Conservation (phyloP, 2,113 vertebrate species). For the Dicentrarchus labrax region DNA sequence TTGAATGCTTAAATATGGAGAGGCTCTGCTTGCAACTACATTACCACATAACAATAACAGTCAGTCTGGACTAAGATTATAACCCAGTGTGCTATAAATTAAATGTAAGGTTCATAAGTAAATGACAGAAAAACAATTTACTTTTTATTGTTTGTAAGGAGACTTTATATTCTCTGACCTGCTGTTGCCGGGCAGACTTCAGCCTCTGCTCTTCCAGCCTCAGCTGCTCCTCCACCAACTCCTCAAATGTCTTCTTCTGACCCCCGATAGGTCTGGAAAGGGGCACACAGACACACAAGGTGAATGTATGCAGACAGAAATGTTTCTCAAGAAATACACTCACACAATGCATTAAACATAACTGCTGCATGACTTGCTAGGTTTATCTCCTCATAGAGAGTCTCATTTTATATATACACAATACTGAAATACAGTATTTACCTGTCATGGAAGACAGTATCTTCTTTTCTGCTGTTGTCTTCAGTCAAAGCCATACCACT, state of each 20-base stretch:
- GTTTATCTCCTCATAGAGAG: not conserved
- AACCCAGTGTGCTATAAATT: not conserved
- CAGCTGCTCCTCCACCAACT: slow-evolving; percentile 94
- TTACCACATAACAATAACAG: not conserved
- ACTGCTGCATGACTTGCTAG: not conserved
- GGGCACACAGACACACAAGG: not conserved
- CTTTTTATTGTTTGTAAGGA: not conserved
- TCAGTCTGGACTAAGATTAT: not conserved
- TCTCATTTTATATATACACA: not conserved
- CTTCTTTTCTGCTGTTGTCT: slow-evolving; percentile 18
- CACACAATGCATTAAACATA: not conserved
- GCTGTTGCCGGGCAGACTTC: slow-evolving; percentile 77
- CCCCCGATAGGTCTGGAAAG: slow-evolving; percentile 87
- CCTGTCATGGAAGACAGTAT: slow-evolving; percentile 66
- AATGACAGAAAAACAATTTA: not conserved
- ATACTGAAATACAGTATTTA: slow-evolving; percentile 14
- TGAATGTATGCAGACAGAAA: not conserved
- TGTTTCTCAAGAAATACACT: not conserved
- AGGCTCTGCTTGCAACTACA: not conserved
- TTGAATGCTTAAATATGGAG: not conserved
- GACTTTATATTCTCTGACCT: slow-evolving; percentile 80
- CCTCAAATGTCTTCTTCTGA: slow-evolving; percentile 92
- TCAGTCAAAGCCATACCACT: slow-evolving; percentile 5
- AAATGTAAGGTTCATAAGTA: not conserved
- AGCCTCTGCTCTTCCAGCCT: slow-evolving; percentile 89